Percentiles rank a stretch among this genome's conserved stretches.
These are phyloP conservation scores for Idaea biselata DNA, from an alignment of 2,888 invertebrate species.

Conservation along the genomic window DNA sequence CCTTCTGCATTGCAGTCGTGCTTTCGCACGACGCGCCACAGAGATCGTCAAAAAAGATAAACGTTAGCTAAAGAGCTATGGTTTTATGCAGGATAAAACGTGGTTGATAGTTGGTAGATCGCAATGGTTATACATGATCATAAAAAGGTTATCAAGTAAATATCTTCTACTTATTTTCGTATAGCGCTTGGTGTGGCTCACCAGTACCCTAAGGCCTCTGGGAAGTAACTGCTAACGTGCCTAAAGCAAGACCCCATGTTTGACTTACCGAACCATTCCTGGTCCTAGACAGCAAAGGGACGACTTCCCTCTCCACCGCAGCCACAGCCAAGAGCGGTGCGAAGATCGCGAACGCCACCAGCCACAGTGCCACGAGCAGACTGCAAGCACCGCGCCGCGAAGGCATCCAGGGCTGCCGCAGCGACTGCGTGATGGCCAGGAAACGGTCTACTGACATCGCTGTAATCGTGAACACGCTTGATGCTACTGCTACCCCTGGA, in stretches of 20 bases:
- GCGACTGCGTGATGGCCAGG: slow-evolving; percentile 87
- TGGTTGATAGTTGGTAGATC: too few species aligned
- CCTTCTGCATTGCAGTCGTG: too few species aligned
- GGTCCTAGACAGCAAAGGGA: slow-evolving; percentile 56
- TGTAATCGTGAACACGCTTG: slow-evolving; percentile 89
- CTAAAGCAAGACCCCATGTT: not conserved
- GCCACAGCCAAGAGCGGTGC: slow-evolving; percentile 82
- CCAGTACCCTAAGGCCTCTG: too few species aligned
- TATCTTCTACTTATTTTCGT: too few species aligned
- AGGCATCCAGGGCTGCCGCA: slow-evolving; percentile 86
- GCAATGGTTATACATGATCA: too few species aligned
- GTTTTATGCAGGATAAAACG: too few species aligned
- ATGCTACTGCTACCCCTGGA: slow-evolving; percentile 87
- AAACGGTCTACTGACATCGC: slow-evolving; percentile 89
- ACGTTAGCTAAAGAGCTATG: too few species aligned
- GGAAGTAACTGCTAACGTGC: too few species aligned
- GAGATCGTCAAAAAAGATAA: too few species aligned
- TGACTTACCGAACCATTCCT: slow-evolving; percentile 63
- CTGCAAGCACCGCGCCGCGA: slow-evolving; percentile 84
- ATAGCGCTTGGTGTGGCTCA: too few species aligned
- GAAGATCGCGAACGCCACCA: slow-evolving; percentile 84
- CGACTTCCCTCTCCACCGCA: slow-evolving; percentile 61
- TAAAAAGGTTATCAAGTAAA: too few species aligned
- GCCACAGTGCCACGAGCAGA: slow-evolving; percentile 84
- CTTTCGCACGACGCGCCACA: too few species aligned